phyloP scores from a whole-genome alignment of 2,888 invertebrate species.

The Dyspetes luteomarginatus region DNA sequence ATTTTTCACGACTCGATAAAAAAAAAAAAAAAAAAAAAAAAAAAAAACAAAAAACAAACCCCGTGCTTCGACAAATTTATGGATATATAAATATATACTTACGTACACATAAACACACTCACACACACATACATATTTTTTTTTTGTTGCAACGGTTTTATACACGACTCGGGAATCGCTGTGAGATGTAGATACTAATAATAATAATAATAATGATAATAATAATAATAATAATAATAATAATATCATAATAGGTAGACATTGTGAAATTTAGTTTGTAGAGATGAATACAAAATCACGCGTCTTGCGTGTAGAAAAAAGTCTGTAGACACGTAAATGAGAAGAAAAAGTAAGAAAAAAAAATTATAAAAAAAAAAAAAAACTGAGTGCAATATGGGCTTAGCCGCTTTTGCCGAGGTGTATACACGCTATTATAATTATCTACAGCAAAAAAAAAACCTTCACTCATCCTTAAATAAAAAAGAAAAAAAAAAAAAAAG shows the following conservation, averaged over 20 bases:
- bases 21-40: background rate
- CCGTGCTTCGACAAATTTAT: conserved; percentile 53
- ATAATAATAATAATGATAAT: no score
- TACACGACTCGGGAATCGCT: conserved; percentile 64
- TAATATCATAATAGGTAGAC: conserved; percentile 59
- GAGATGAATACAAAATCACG: conserved; percentile 35
- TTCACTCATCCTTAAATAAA: conserved; percentile 7
- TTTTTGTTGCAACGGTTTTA: conserved; percentile 63
- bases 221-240: no score
- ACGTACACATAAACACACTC: conserved; percentile 32
- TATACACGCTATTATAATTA: conserved; percentile 45
- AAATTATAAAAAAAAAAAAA: conserved; percentile 38
- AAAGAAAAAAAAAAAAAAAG: conserved; percentile 40
- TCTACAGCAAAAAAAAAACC: conserved; percentile 31
- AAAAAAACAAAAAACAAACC: conserved; percentile 59
- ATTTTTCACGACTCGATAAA: conserved; percentile 5
- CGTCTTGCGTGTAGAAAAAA: conserved; percentile 50
- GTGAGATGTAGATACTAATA: conserved; percentile 67
- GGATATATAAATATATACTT: conserved; percentile 48
- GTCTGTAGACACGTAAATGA: conserved; percentile 3
- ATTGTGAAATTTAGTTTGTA: conserved; percentile 61
- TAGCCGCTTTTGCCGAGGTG: conserved; percentile 63
- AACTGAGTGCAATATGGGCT: conserved; percentile 75
- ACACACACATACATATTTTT: conserved; percentile 52
- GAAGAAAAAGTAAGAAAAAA: conserved; percentile 5